Evolutionary conservation across 2,113 vertebrate genomes (phyloP).

Genomic region (Vulpes vulpes): DNA sequence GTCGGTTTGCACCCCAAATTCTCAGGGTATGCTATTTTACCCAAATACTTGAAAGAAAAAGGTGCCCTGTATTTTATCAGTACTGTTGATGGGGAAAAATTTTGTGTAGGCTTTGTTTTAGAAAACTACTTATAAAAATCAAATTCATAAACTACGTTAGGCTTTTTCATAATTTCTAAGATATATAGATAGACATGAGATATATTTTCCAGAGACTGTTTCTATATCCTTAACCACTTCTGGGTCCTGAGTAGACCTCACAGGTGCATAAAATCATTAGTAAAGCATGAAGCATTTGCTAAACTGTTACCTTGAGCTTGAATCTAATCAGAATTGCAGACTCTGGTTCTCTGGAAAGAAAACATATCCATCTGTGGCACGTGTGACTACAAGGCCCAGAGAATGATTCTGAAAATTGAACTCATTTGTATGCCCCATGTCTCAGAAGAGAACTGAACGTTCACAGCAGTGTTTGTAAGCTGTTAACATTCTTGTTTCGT

Average conservation of each 20-base stretch:
- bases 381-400: background rate
- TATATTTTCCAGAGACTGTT: slow-evolving; percentile 70
- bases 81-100: slow-evolving; percentile 77
- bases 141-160: slow-evolving; percentile 76
- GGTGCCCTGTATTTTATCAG: slow-evolving; percentile 81
- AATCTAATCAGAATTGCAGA: slow-evolving; percentile 46
- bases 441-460: slow-evolving; percentile 30
- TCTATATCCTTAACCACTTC: slow-evolving; percentile 79
- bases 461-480: slow-evolving; percentile 67
- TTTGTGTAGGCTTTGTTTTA: slow-evolving; percentile 74
- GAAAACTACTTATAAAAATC: slow-evolving; percentile 69
- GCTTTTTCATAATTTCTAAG: slow-evolving; percentile 80
- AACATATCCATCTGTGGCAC: background rate
- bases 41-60: slow-evolving; percentile 87
- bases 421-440: background rate
- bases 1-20: slow-evolving; percentile 85
- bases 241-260: slow-evolving; percentile 64
- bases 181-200: slow-evolving; percentile 60
- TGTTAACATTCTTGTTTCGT: slow-evolving; percentile 78
- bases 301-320: slow-evolving; percentile 62
- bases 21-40: slow-evolving; percentile 89
- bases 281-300: slow-evolving; percentile 69
- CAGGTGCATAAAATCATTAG: slow-evolving; percentile 73
- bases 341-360: background rate
- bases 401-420: background rate